Conservation (phyloP, 2,797 vertebrate genomes). For the Lophotriccus pileatus region DNA sequence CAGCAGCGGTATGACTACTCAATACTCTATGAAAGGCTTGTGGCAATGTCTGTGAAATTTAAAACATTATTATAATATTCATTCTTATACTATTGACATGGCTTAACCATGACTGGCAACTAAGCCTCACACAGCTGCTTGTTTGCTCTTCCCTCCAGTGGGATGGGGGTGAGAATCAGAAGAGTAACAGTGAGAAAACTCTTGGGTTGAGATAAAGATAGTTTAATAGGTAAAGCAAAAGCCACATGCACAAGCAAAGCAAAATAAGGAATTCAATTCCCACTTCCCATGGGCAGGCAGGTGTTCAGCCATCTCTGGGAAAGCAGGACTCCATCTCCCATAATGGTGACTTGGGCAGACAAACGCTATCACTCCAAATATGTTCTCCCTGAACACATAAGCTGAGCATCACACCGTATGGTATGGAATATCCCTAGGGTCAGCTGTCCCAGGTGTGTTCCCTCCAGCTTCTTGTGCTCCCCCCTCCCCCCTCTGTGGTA, state of each 20-base stretch:
- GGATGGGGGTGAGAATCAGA: neutral
- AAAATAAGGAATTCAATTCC: neutral
- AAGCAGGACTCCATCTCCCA: neutral
- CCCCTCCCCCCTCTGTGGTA: neutral
- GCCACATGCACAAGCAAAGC: neutral
- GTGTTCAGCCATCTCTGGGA: neutral
- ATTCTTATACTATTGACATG: neutral
- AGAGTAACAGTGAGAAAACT: neutral
- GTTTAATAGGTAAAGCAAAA: neutral
- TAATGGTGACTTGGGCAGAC: neutral
- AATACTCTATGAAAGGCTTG: neutral
- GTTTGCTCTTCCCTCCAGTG: neutral
- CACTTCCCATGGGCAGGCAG: neutral
- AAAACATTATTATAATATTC: neutral
- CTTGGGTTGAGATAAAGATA: neutral
- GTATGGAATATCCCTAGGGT: neutral
- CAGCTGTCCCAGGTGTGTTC: neutral
- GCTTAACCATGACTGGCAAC: neutral
- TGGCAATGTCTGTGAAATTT: neutral
- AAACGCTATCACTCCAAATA: neutral
- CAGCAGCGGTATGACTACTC: neutral
- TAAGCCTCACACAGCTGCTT: neutral
- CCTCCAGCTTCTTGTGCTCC: neutral
- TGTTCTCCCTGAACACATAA: neutral
- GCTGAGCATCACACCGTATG: neutral